Base-by-base conservation (phyloP, 2,113 vertebrate species). In the Odontophorus gujanensis region DNA sequence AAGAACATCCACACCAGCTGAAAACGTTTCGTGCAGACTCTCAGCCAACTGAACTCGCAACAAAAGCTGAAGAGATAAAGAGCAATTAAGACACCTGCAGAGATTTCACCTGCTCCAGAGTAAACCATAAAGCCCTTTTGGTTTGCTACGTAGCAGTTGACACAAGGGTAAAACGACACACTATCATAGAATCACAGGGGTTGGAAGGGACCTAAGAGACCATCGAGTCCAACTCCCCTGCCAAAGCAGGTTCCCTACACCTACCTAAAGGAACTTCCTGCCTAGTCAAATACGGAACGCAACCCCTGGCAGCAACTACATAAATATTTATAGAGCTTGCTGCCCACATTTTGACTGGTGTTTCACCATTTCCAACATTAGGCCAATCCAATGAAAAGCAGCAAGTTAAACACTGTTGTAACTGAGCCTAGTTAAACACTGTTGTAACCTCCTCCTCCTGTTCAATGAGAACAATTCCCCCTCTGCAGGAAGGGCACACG, bases 311-410 rank as follows among this genome's bases (percentile, higher is more conserved):
- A 24, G 67, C 0, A 0, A 75, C 83, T 93, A 95, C 78, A 81
- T 12, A 85, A 74, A 48, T 85, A 85, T 89, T 89, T 86, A 87
- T 85, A 78, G 88, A 94, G 95, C 90, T 88, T 34, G 7, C 80
- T 96, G 93, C 88, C 85, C 90, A 72, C 90, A 74, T 74, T 87
- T 85, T 71, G 51, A 67, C 32, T 68, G 42, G 71, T 63, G 38
- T 57, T 87, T 75, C 58, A 40, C 76, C 42, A n/a, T 55, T 66
- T 80, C 87, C 85, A 91, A n/a, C 77, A 88, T 85, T 3, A 61
- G 55, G 89, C 89, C 50, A 88, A 81, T 48, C 74, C 61, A 76
- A 59, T 2, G 28, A 81, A 81, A 85, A 76, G n/a, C 47, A 91
- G 65, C 66, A n/a, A n/a, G n/a, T n/a, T n/a, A n/a, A n/a, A n/a